Evolutionary conservation across 1,140 invertebrate species (phyloP).

Genomic region (Panulirus ornatus): DNA sequence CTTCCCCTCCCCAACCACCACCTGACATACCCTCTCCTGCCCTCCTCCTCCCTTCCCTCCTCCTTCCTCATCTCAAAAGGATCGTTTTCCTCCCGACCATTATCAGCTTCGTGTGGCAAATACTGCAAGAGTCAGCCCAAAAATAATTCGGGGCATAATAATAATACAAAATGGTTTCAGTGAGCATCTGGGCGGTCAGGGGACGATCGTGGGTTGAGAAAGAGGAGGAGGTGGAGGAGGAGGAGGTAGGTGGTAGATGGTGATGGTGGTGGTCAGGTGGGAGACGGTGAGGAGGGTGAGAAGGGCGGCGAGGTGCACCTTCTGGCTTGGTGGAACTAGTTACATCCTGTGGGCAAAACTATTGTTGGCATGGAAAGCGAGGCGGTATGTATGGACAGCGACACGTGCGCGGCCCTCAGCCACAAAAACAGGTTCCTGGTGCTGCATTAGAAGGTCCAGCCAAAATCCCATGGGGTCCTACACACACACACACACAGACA

Average conservation of each 20-base stretch:
- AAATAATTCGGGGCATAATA: too few relatives aligned
- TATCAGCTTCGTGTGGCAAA: too few relatives aligned
- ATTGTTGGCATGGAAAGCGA: slow-evolving; percentile 54
- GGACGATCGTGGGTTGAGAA: background rate
- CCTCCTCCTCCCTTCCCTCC: background rate
- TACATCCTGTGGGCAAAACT: slow-evolving; percentile 40
- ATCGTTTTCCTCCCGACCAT: too few relatives aligned
- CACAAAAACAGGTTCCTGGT: too few relatives aligned
- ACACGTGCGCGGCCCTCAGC: background rate
- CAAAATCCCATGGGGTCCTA: too few relatives aligned
- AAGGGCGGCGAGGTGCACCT: background rate
- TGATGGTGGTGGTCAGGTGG: background rate
- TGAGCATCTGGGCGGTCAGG: background rate
- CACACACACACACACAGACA: too few relatives aligned
- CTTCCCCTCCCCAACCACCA: background rate
- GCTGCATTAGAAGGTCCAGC: too few relatives aligned
- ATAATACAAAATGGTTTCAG: too few relatives aligned
- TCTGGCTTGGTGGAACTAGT: slow-evolving; percentile 37
- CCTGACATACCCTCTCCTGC: background rate
- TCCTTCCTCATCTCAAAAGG: background rate
- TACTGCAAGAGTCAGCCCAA: too few relatives aligned
- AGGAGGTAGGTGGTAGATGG: background rate
- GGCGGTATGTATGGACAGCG: slow-evolving; percentile 51
- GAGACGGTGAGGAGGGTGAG: background rate
- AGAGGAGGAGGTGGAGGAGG: background rate